Percentiles rank a stretch among this genome's conserved stretches.
Conservation (phyloP, 2,113 vertebrate species). For the Zootoca vivipara region DNA sequence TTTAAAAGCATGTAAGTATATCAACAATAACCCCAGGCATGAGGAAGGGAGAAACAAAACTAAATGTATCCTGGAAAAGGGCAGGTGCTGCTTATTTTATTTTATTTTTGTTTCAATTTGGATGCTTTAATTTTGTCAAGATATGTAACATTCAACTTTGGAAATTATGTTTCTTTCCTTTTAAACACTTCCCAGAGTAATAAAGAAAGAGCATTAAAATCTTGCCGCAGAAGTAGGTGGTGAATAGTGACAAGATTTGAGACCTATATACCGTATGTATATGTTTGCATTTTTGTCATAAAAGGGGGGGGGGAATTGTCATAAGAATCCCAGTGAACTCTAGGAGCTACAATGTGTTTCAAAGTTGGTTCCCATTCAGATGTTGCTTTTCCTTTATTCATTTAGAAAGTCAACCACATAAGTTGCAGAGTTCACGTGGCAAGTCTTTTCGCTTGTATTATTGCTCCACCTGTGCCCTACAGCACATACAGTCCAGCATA, state of each 20-base stretch:
- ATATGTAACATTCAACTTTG: neutral
- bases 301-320: no score
- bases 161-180: neutral
- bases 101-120: neutral
- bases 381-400: neutral
- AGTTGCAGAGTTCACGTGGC: no score
- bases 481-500: neutral
- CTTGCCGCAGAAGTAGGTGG: neutral
- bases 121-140: neutral
- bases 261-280: neutral
- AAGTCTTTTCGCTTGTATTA: neutral
- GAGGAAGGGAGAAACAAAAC: neutral
- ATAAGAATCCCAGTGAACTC: neutral
- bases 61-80: neutral
- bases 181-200: neutral
- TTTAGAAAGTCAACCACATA: neutral
- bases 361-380: neutral
- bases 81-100: neutral
- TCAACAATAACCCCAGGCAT: neutral
- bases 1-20: conserved; percentile 17
- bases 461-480: no score
- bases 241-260: neutral
- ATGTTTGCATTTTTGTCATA: neutral
- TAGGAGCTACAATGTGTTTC: neutral
- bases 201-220: neutral